These are phyloP conservation scores for Pammene aurita DNA, from an alignment of 2,888 invertebrate species.

Conservation along the genomic window DNA sequence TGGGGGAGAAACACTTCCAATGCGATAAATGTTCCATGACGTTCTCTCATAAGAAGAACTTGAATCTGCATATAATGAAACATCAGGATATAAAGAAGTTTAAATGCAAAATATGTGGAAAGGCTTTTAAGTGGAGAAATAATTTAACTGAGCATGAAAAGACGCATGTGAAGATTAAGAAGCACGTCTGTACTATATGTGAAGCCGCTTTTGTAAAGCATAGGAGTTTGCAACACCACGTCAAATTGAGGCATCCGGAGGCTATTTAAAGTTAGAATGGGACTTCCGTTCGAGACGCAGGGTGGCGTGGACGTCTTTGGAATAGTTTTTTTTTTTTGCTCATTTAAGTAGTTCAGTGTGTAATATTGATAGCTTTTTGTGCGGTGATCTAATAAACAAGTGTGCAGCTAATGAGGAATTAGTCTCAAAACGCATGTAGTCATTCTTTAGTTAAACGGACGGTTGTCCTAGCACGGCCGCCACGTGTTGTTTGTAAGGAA, in stretches of 20 bases:
- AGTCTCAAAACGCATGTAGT: too few species aligned
- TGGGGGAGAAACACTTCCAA: constrained; percentile 55
- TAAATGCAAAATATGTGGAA: constrained; percentile 58
- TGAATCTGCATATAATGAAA: constrained; percentile 49
- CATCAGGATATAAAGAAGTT: constrained; percentile 54
- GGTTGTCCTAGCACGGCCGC: too few species aligned
- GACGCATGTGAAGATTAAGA: constrained; percentile 57
- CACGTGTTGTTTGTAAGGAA: too few species aligned
- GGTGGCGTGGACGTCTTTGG: too few species aligned
- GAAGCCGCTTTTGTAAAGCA: constrained; percentile 60
- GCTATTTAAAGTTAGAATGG: constrained; percentile 26
- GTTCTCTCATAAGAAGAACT: constrained; percentile 45
- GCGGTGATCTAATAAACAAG: too few species aligned
- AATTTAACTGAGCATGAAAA: constrained; percentile 51
- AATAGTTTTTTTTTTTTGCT: too few species aligned
- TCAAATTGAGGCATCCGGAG: constrained; percentile 53
- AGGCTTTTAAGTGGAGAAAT: constrained; percentile 57
- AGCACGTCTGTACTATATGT: constrained; percentile 56
- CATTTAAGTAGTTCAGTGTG: too few species aligned
- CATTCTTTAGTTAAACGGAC: too few species aligned
- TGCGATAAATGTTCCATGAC: constrained; percentile 52
- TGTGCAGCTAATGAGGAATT: too few species aligned
- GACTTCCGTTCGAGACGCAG: too few species aligned
- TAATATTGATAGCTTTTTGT: too few species aligned
- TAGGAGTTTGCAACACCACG: constrained; percentile 57